phyloP scores from a whole-genome alignment of 1,140 invertebrate species.

The Helicoverpa zea region DNA sequence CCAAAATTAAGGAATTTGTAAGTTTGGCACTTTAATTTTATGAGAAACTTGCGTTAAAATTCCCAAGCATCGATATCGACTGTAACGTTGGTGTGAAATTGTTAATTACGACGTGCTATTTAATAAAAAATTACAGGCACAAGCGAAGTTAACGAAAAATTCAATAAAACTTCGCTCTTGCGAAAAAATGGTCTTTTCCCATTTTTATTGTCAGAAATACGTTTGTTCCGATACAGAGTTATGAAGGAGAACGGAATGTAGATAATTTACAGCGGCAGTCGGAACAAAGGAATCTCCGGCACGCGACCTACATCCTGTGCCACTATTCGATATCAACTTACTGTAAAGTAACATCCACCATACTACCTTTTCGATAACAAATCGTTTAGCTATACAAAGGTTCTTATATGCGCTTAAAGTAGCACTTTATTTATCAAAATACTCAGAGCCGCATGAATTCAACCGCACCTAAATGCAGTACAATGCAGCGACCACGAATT shows the following conservation, averaged over 20 bases:
- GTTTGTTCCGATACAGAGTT: constrained; percentile 66
- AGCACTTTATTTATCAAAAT: no score
- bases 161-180: constrained; percentile 49
- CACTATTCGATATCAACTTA: constrained; percentile 61
- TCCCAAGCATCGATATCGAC: constrained; percentile 38
- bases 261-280: constrained; percentile 68
- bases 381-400: not conserved
- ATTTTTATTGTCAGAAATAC: constrained; percentile 46
- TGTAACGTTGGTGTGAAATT: constrained; percentile 23
- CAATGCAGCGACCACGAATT: constrained; percentile 8
- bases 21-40: constrained; percentile 10
- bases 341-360: constrained; percentile 40
- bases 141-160: constrained; percentile 41
- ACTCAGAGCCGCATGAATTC: not conserved
- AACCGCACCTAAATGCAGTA: not conserved
- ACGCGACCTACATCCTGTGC: constrained; percentile 66
- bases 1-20: not conserved
- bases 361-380: constrained; percentile 21
- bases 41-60: constrained; percentile 55
- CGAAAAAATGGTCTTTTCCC: constrained; percentile 39
- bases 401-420: not conserved
- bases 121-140: constrained; percentile 20
- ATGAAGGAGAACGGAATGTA: constrained; percentile 71
- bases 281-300: constrained; percentile 69
- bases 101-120: constrained; percentile 4